phyloP scores from a whole-genome alignment of 1,140 invertebrate species.

The Drosophila guanche region DNA sequence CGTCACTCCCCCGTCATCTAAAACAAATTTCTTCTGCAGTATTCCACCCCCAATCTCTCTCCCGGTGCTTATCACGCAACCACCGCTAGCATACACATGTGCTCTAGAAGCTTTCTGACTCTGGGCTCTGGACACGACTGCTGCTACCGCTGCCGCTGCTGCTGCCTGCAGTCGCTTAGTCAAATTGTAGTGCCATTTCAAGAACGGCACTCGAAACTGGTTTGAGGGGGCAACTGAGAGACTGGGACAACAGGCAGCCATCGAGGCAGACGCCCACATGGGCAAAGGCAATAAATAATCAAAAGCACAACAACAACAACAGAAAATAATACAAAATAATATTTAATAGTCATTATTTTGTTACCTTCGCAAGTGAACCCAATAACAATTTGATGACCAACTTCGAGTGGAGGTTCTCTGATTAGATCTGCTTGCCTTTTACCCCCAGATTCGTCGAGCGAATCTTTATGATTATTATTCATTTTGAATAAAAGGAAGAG shows the following conservation, averaged over 20 bases:
- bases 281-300: constrained; percentile 16
- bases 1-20: too few relatives aligned
- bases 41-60: too few relatives aligned
- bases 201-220: constrained; percentile 61
- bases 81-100: constrained; percentile 6
- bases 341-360: constrained; percentile 51
- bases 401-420: constrained; percentile 30
- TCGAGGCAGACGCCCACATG: constrained; percentile 61
- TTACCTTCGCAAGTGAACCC: constrained; percentile 41
- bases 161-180: constrained; percentile 52
- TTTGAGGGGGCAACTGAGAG: constrained; percentile 21
- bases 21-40: too few relatives aligned
- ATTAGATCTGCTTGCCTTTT: not conserved
- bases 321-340: constrained; percentile 49
- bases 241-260: constrained; percentile 24
- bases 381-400: constrained; percentile 46
- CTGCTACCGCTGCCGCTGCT: constrained; percentile 5
- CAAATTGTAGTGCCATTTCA: constrained; percentile 63
- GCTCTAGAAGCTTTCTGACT: constrained; percentile 47
- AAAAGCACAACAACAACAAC: constrained; percentile 19
- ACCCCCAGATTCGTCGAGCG: constrained; percentile 5
- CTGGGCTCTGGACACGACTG: too few relatives aligned
- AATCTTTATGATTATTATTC: too few relatives aligned
- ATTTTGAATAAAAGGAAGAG: too few relatives aligned
- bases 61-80: not conserved